Evolutionary conservation across 2,888 invertebrate species (phyloP).

Genomic region (Xanthorhoe spadicearia): DNA sequence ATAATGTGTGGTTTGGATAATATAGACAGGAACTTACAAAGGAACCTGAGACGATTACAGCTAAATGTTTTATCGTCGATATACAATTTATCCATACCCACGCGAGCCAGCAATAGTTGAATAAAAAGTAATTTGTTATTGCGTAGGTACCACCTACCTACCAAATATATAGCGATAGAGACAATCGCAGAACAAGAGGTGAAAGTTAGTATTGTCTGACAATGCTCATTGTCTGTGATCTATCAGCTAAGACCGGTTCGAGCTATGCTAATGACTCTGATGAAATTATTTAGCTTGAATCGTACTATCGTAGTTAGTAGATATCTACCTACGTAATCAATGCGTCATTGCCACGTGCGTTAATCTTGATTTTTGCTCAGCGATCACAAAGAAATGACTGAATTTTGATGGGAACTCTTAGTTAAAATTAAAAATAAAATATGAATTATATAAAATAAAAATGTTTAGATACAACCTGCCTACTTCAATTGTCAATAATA

Average conservation of each 20-base stretch:
- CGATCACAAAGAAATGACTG: background rate
- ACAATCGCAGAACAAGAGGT: constrained; percentile 42
- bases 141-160: constrained; percentile 19
- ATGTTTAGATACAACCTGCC: too few species aligned
- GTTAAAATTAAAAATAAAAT: too few species aligned
- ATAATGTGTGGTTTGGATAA: too few species aligned
- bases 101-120: background rate
- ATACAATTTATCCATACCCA: constrained; percentile 3
- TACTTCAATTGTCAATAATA: background rate
- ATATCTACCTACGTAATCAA: constrained; percentile 30
- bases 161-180: constrained; percentile 26
- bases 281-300: constrained; percentile 54
- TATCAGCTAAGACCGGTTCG: constrained; percentile 54
- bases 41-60: too few species aligned
- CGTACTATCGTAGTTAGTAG: constrained; percentile 34
- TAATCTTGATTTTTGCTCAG: background rate
- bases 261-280: constrained; percentile 57
- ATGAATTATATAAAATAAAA: too few species aligned
- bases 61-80: background rate
- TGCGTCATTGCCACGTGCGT: constrained; percentile 39
- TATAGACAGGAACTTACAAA: too few species aligned
- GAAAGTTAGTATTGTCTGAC: constrained; percentile 60
- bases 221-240: constrained; percentile 54
- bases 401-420: too few species aligned
- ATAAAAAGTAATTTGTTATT: constrained; percentile 16